A percentile compares a stretch with the other conserved stretches of the same genome.
Conservation (phyloP, 2,113 vertebrate species). For the Macaca nemestrina region DNA sequence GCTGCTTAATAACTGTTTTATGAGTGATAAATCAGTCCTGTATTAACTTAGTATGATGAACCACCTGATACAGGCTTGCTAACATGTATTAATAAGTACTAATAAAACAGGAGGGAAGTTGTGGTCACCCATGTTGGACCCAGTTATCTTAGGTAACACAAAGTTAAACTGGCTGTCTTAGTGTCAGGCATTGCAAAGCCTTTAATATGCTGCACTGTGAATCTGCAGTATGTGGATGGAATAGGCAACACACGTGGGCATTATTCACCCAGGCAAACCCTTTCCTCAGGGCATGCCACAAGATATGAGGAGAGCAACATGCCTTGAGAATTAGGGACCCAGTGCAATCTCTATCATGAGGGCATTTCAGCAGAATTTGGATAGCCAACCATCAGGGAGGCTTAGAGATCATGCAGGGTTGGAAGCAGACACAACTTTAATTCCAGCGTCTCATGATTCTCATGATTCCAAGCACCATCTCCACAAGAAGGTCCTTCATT, state of each 20-base stretch:
- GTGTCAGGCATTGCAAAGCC: not conserved
- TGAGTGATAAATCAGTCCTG: not conserved
- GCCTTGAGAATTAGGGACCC: not conserved
- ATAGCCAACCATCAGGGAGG: not conserved
- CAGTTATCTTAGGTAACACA: not conserved
- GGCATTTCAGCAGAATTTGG: not conserved
- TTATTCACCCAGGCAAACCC: not conserved
- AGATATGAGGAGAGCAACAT: not conserved
- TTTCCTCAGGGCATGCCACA: not conserved
- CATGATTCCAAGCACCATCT: not conserved
- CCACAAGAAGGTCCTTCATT: not conserved
- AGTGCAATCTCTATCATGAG: not conserved
- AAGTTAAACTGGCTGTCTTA: not conserved
- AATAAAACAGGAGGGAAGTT: not conserved
- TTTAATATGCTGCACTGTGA: not conserved
- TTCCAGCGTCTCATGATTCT: not conserved
- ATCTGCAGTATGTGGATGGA: not conserved
- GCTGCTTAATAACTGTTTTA: not conserved
- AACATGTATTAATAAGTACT: not conserved
- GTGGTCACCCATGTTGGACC: not conserved
- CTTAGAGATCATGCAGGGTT: not conserved
- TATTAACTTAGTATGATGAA: constrained; percentile 45
- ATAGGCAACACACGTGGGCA: not conserved
- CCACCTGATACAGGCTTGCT: constrained; percentile 26
- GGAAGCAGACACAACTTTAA: not conserved